Percentiles rank a stretch among this genome's conserved stretches.
phyloP scores from a whole-genome alignment of 2,888 invertebrate genomes.

The Oscheius sp. region DNA sequence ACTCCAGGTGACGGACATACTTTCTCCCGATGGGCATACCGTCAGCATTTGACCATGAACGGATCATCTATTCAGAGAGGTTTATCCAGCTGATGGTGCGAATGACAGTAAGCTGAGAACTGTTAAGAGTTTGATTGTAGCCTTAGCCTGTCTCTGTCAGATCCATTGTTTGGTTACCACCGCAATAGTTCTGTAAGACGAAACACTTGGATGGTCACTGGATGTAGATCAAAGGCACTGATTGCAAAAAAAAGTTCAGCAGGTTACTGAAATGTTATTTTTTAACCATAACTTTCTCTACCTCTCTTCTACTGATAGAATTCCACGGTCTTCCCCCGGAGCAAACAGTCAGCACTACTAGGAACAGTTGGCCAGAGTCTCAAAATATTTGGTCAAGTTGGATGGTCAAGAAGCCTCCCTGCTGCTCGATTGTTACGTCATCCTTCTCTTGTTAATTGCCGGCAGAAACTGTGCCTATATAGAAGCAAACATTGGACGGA shows the following conservation, averaged over 20 bases:
- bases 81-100: conserved; percentile 5
- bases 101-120: not conserved
- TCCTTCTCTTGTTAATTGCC: conserved; percentile 9
- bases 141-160: not conserved
- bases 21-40: not conserved
- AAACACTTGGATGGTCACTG: no score
- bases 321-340: no score
- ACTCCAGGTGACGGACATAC: conserved; percentile 30
- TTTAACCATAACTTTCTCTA: not conserved
- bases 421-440: conserved; percentile 25
- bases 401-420: conserved; percentile 1
- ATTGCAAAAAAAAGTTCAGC: no score
- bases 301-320: not conserved
- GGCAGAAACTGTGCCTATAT: not conserved
- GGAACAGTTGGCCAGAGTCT: no score
- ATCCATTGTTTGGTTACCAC: no score
- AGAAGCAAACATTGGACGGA: no score
- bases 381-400: no score
- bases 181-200: no score
- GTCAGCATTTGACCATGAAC: not conserved
- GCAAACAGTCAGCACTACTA: no score
- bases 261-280: not conserved
- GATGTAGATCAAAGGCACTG: no score
- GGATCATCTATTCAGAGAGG: not conserved
- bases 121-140: not conserved